A percentile compares a stretch with the other conserved stretches of the same genome.
phyloP scores from a whole-genome alignment of 2,888 invertebrate species.

The Campopleginae sp. region DNA sequence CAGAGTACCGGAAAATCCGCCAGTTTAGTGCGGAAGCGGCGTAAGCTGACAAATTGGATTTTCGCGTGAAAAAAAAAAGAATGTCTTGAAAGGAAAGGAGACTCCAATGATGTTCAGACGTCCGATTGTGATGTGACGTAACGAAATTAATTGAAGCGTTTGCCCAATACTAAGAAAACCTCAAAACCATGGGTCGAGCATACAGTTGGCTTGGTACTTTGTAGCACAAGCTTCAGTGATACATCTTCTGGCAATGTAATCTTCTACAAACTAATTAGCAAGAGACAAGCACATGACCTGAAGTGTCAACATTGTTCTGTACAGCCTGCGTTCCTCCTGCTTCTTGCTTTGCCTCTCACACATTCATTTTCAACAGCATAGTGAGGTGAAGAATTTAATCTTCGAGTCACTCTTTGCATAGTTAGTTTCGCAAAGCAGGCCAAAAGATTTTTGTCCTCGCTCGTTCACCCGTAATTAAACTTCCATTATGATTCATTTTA shows the following conservation, averaged over 20 bases:
- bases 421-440: background rate
- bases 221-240: constrained; percentile 38
- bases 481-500: background rate
- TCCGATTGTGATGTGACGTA: background rate
- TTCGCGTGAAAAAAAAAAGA: too few species aligned
- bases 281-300: constrained; percentile 48
- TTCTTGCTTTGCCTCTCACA: background rate
- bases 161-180: background rate
- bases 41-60: too few species aligned
- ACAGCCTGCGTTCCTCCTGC: constrained; percentile 51
- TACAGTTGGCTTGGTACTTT: background rate
- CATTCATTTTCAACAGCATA: background rate
- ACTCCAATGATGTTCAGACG: background rate
- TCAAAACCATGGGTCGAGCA: background rate
- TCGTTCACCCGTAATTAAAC: background rate
- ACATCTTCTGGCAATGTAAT: constrained; percentile 62
- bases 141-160: background rate
- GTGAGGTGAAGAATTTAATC: background rate
- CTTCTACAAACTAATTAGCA: constrained; percentile 63
- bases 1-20: too few species aligned
- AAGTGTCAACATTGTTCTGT: constrained; percentile 61
- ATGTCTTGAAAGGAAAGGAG: too few species aligned
- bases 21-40: too few species aligned
- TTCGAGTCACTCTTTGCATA: background rate
- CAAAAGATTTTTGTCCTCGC: background rate